Evolutionary conservation across 2,797 vertebrate species (phyloP).

Genomic region (Cyprinodon diabolis): DNA sequence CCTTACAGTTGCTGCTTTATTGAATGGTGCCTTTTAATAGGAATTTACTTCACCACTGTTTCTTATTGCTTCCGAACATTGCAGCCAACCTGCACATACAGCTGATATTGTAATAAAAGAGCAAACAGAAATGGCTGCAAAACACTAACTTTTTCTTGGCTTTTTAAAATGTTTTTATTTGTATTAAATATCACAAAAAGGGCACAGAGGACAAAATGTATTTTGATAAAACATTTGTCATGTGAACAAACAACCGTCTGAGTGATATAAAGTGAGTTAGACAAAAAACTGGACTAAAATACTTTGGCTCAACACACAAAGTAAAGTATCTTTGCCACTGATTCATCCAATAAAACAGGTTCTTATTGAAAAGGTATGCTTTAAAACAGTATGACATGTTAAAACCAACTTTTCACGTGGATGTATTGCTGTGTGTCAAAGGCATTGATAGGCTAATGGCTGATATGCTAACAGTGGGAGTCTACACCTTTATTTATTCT

Average conservation of each 20-base stretch:
- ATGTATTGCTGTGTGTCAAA: constrained; percentile 3
- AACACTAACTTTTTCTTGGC: neutral
- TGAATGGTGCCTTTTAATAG: constrained; percentile 15
- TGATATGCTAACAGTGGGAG: constrained; percentile 25
- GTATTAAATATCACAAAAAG: constrained; percentile 67
- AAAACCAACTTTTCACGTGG: constrained; percentile 14
- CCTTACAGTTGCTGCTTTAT: constrained; percentile 36
- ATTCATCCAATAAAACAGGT: constrained; percentile 23
- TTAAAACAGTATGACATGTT: constrained; percentile 14
- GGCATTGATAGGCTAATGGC: constrained; percentile 4
- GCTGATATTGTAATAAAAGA: constrained; percentile 21
- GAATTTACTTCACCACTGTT: constrained; percentile 27
- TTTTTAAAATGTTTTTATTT: constrained; percentile 60
- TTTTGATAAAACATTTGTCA: constrained; percentile 48
- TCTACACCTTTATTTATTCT: constrained; percentile 15
- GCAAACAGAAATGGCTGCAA: neutral
- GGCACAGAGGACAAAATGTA: constrained; percentile 54
- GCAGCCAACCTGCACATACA: constrained; percentile 12
- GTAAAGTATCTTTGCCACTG: constrained; percentile 15
- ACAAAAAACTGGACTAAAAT: constrained; percentile 35
- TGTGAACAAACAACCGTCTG: constrained; percentile 52
- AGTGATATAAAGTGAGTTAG: constrained; percentile 24
- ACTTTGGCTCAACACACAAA: constrained; percentile 46
- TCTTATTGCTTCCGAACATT: constrained; percentile 19
- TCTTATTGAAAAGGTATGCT: constrained; percentile 20